These are phyloP conservation scores for Drosophila sproati DNA, from an alignment of 1,140 invertebrate genomes.

Conservation along the genomic window DNA sequence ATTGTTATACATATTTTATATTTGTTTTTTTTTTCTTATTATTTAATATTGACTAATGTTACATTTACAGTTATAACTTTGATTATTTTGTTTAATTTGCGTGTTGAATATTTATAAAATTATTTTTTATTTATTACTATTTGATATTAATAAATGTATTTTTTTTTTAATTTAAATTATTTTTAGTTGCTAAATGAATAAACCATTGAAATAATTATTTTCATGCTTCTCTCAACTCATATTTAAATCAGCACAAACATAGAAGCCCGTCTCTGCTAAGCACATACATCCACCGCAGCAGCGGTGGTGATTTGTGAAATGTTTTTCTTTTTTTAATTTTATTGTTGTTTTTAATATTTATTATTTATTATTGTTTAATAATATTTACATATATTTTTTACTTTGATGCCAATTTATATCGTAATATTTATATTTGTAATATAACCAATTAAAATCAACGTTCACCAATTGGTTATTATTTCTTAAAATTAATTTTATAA, in stretches of 20 bases:
- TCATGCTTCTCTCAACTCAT: background rate
- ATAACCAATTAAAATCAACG: too few relatives aligned
- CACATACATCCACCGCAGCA: too few relatives aligned
- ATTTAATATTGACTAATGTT: background rate
- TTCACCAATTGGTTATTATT: too few relatives aligned
- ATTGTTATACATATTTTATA: slow-evolving; percentile 31
- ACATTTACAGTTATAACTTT: background rate
- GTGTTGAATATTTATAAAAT: slow-evolving; percentile 67
- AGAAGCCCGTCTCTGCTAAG: too few relatives aligned
- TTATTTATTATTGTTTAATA: background rate
- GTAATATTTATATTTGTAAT: too few relatives aligned
- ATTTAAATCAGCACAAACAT: background rate
- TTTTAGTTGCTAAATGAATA: slow-evolving; percentile 21
- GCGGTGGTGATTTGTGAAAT: background rate
- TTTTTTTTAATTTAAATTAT: background rate
- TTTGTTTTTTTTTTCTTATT: slow-evolving; percentile 15
- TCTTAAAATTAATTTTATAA: background rate
- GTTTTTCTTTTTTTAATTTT: too few relatives aligned
- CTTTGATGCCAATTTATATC: too few relatives aligned
- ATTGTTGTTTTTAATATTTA: background rate
- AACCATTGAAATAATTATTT: background rate
- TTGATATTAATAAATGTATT: slow-evolving; percentile 36
- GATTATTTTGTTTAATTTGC: slow-evolving; percentile 35
- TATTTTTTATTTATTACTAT: slow-evolving; percentile 49
- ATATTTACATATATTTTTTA: too few relatives aligned